A percentile compares a stretch with the other conserved stretches of the same genome.
Evolutionary conservation across 2,797 vertebrate genomes (phyloP).

Genomic region (Helostoma temminkii): DNA sequence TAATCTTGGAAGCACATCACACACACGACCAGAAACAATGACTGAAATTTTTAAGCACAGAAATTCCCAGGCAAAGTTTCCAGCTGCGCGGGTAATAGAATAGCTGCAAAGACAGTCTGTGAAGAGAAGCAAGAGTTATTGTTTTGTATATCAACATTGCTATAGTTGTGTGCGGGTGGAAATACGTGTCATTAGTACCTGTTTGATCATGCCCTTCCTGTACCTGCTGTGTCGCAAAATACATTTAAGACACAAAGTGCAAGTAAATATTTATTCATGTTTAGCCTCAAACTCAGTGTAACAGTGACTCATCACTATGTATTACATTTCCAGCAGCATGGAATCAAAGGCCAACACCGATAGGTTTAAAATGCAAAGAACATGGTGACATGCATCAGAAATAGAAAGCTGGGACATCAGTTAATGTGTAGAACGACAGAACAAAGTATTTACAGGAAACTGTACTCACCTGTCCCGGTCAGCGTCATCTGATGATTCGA

Average conservation of each 20-base stretch:
- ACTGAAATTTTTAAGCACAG: constrained; percentile 83
- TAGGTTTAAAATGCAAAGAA: constrained; percentile 55
- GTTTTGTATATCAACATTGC: background rate
- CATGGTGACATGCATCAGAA: background rate
- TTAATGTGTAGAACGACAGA: background rate
- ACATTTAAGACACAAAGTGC: background rate
- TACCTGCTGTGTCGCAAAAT: constrained; percentile 4
- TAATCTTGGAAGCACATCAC: constrained; percentile 64
- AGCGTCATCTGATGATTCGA: background rate
- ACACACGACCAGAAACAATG: constrained; percentile 90
- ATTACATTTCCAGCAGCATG: background rate
- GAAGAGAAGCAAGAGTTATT: constrained; percentile 23
- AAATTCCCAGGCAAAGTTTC: constrained; percentile 87
- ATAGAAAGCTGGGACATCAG: background rate
- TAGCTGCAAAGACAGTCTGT: constrained; percentile 12
- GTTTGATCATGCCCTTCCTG: constrained; percentile 18
- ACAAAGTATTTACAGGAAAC: background rate
- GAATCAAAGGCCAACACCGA: background rate
- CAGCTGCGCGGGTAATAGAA: constrained; percentile 79
- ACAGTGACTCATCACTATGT: background rate
- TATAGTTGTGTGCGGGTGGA: background rate
- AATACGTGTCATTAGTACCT: background rate
- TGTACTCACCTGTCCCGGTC: constrained; percentile 58
- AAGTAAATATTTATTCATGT: constrained; percentile 18
- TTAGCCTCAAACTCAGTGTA: constrained; percentile 10